phyloP scores from a whole-genome alignment of 2,797 vertebrate species.

The Acanthornis magna region DNA sequence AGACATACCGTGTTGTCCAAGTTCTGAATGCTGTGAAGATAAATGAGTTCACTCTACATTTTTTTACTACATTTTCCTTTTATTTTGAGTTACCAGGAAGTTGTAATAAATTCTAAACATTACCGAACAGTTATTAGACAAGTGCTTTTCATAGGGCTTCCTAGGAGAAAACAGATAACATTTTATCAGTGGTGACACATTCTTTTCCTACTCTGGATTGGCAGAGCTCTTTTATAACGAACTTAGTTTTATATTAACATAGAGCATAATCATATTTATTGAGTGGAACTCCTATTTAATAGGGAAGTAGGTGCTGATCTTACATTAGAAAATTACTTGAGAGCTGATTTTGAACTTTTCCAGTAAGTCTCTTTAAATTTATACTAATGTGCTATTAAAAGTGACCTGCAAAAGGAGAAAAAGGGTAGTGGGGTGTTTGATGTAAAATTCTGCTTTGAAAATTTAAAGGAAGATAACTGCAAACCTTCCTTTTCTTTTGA shows the following conservation, averaged over 20 bases:
- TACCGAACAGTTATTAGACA: not conserved
- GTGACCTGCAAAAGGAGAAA: constrained; percentile 10
- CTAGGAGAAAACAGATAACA: not conserved
- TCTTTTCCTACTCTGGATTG: not conserved
- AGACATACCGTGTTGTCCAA: not conserved
- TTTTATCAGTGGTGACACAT: not conserved
- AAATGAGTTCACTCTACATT: not conserved
- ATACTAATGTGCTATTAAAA: not conserved
- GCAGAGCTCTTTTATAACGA: not conserved
- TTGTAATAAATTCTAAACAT: not conserved
- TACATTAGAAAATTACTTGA: not conserved
- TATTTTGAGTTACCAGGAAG: not conserved
- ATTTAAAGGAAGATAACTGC: not conserved
- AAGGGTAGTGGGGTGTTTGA: not conserved
- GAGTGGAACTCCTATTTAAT: not conserved
- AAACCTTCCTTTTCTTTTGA: not conserved
- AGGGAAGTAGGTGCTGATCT: not conserved
- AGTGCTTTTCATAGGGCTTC: not conserved
- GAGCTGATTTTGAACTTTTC: not conserved
- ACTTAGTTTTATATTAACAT: not conserved
- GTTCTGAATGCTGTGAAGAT: not conserved
- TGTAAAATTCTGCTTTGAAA: not conserved
- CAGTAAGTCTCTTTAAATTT: not conserved
- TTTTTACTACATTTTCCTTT: not conserved
- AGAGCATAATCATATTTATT: not conserved